Percentiles rank a stretch among this genome's conserved stretches.
These are phyloP conservation scores for Laticauda laticaudata DNA, from an alignment of 2,113 vertebrate genomes.

Conservation along the genomic window DNA sequence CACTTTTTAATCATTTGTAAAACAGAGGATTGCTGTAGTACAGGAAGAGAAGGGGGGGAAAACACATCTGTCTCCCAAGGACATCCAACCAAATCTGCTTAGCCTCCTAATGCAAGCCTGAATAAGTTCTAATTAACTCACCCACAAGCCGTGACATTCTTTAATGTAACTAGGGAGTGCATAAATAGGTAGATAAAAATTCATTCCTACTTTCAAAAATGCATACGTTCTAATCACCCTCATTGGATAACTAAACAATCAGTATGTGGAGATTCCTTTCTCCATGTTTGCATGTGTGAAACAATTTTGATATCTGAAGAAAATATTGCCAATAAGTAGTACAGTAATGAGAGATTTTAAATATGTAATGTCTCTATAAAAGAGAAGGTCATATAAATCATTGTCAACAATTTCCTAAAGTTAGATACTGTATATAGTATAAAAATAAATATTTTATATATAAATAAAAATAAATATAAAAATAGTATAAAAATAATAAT, in stretches of 20 bases:
- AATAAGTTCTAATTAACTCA: slow-evolving; percentile 40
- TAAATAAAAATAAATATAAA: no score
- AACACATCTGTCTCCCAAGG: not conserved
- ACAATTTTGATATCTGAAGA: slow-evolving; percentile 29
- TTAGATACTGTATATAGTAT: not conserved
- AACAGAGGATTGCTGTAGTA: slow-evolving; percentile 8
- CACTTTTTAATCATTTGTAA: not conserved
- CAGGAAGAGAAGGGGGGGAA: not conserved
- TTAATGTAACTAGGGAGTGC: not conserved
- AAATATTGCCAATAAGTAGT: slow-evolving; percentile 34
- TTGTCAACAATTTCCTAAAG: slow-evolving; percentile 29
- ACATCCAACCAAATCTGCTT: not conserved
- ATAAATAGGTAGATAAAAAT: slow-evolving; percentile 9
- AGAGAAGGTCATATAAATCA: slow-evolving; percentile 31
- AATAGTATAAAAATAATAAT: no score
- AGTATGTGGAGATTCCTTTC: not conserved
- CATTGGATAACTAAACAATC: slow-evolving; percentile 3
- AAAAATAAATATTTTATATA: not conserved
- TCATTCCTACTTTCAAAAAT: slow-evolving; percentile 11
- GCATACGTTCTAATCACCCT: not conserved
- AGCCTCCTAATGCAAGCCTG: slow-evolving; percentile 17
- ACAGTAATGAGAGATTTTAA: slow-evolving; percentile 32
- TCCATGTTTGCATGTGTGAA: not conserved
- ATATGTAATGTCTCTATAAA: slow-evolving; percentile 32
- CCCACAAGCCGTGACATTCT: slow-evolving; percentile 21